phyloP scores from a whole-genome alignment of 2,888 invertebrate species.

The Macrophya annulata region DNA sequence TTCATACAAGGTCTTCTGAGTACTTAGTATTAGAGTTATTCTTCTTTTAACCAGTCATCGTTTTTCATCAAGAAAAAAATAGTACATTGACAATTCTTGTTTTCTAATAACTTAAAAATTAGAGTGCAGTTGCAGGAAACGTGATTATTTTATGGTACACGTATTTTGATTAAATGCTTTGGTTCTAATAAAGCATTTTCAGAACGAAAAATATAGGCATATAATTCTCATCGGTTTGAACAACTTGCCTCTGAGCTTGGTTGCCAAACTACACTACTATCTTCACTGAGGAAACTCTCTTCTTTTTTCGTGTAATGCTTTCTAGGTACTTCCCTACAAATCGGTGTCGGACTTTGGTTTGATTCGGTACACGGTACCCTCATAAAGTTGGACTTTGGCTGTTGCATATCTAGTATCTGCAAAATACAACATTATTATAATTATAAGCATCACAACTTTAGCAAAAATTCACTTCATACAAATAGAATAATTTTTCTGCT shows the following conservation, averaged over 20 bases:
- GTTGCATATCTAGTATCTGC: conserved; percentile 76
- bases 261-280: conserved; percentile 73
- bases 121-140: background rate
- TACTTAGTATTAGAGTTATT: background rate
- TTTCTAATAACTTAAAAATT: background rate
- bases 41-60: background rate
- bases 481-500: background rate
- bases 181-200: background rate
- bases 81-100: too few species aligned
- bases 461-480: background rate
- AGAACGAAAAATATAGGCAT: background rate
- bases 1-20: background rate
- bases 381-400: conserved; percentile 67
- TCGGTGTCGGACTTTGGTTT: conserved; percentile 68
- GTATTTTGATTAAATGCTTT: background rate
- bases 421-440: conserved; percentile 42
- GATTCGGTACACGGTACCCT: conserved; percentile 62
- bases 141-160: background rate
- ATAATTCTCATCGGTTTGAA: background rate
- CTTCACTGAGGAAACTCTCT: conserved; percentile 71
- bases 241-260: conserved; percentile 69
- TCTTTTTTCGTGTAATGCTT: conserved; percentile 74
- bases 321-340: conserved; percentile 73
- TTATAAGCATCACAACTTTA: background rate
- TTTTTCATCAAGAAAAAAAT: background rate